phyloP scores from a whole-genome alignment of 2,888 invertebrate species.

The Scotopteryx bipunctaria region DNA sequence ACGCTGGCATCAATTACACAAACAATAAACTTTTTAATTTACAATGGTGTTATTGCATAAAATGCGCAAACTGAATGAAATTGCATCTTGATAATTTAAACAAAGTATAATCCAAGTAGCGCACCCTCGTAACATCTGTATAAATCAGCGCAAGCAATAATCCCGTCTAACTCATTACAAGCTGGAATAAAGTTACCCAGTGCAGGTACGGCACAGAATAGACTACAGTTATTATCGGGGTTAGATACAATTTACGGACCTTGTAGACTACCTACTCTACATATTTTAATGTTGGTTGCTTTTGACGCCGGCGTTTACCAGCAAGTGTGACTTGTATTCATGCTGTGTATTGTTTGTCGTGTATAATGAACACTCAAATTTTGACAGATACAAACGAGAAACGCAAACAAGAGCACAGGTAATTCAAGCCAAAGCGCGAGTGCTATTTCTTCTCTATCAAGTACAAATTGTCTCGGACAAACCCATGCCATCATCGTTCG shows the following conservation, averaged over 20 bases:
- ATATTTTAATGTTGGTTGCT: too few species aligned
- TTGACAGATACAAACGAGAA: too few species aligned
- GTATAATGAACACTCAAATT: too few species aligned
- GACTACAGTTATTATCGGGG: background rate
- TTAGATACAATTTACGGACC: background rate
- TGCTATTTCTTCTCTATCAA: too few species aligned
- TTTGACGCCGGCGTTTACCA: too few species aligned
- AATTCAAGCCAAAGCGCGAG: too few species aligned
- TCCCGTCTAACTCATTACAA: constrained; percentile 22
- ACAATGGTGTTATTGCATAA: background rate
- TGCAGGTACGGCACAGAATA: constrained; percentile 5
- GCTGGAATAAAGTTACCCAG: constrained; percentile 17
- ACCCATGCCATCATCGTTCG: too few species aligned
- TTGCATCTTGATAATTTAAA: constrained; percentile 14
- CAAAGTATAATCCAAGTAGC: constrained; percentile 8
- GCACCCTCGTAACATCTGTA: constrained; percentile 15
- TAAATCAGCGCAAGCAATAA: constrained; percentile 22
- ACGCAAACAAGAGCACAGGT: too few species aligned
- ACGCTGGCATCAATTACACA: background rate
- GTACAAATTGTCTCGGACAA: too few species aligned
- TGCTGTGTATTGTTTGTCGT: too few species aligned
- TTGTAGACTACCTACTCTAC: too few species aligned
- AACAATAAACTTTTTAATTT: background rate
- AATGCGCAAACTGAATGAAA: constrained; percentile 5
- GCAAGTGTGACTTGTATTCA: too few species aligned